phyloP scores from a whole-genome alignment of 2,888 invertebrate genomes.

The Lasioglossum leucozonium region DNA sequence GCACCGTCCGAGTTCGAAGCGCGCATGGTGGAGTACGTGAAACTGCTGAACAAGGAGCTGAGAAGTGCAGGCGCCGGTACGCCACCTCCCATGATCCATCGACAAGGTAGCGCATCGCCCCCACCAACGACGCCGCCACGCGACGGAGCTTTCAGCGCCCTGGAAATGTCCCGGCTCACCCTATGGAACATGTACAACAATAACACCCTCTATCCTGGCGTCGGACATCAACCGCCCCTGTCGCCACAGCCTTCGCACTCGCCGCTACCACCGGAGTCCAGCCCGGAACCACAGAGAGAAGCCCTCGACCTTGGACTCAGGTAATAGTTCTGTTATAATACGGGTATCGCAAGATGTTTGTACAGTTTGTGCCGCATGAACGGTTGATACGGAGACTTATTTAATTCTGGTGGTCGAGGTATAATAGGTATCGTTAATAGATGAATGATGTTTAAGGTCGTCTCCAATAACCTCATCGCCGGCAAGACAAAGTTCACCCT shows the following conservation, averaged over 20 bases:
- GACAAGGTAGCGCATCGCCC: conserved; percentile 84
- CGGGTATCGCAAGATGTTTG: too few relatives aligned
- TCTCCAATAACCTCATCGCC: conserved; percentile 85
- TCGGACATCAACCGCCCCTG: conserved; percentile 79
- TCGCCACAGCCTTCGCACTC: conserved; percentile 85
- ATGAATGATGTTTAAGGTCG: conserved; percentile 69
- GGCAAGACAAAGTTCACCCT: conserved; percentile 78
- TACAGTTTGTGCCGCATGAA: background rate
- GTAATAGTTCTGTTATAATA: background rate
- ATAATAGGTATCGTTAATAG: too few relatives aligned
- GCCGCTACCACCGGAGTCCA: conserved; percentile 83
- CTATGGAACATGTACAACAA: conserved; percentile 94
- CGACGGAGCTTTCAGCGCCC: conserved; percentile 88
- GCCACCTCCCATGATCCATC: conserved; percentile 82
- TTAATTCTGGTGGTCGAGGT: too few relatives aligned
- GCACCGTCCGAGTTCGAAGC: conserved; percentile 91
- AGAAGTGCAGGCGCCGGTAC: conserved; percentile 82
- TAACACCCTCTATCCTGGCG: conserved; percentile 76
- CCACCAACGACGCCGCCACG: conserved; percentile 85
- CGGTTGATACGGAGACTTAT: too few relatives aligned
- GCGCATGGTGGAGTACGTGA: conserved; percentile 92
- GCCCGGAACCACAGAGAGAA: conserved; percentile 88
- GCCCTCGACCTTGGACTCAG: conserved; percentile 90
- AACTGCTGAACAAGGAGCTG: conserved; percentile 88
- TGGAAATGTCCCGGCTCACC: conserved; percentile 92